Percentiles rank a stretch among this genome's conserved stretches.
These are phyloP conservation scores for Catonia carolina DNA, from an alignment of 2,888 invertebrate species.

Conservation along the genomic window DNA sequence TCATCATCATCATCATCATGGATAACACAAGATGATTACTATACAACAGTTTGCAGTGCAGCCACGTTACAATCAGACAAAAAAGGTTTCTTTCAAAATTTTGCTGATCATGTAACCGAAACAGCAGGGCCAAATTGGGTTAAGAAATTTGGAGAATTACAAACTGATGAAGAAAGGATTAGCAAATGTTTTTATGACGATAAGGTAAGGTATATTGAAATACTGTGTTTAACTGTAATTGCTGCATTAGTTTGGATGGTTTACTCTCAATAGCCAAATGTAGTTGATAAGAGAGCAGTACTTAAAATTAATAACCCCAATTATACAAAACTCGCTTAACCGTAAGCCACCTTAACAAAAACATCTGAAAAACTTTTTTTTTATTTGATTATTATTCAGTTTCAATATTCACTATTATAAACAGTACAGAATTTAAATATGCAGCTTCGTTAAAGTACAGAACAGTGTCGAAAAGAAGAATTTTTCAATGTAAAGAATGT, in stretches of 20 bases:
- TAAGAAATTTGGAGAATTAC: slow-evolving; percentile 51
- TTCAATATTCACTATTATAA: too few species aligned
- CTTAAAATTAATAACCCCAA: not conserved
- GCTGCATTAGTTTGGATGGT: not conserved
- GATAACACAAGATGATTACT: slow-evolving; percentile 36
- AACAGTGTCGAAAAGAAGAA: too few species aligned
- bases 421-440: too few species aligned
- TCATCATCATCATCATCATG: too few species aligned
- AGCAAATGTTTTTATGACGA: slow-evolving; percentile 48
- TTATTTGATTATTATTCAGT: too few species aligned
- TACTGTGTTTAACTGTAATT: slow-evolving; percentile 10
- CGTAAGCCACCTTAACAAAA: too few species aligned
- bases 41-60: slow-evolving; percentile 61
- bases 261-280: not conserved
- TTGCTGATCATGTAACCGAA: slow-evolving; percentile 54
- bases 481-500: too few species aligned
- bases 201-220: too few species aligned
- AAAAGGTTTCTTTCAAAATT: slow-evolving; percentile 66
- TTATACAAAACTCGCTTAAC: too few species aligned
- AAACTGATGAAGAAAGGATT: slow-evolving; percentile 54
- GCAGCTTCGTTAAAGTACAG: too few species aligned
- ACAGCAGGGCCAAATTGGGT: slow-evolving; percentile 55
- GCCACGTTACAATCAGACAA: slow-evolving; percentile 66
- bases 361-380: too few species aligned
- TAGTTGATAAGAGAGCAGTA: not conserved